Evolutionary conservation across 2,888 invertebrate species (phyloP).

Genomic region (Drosophila longiperda): DNA sequence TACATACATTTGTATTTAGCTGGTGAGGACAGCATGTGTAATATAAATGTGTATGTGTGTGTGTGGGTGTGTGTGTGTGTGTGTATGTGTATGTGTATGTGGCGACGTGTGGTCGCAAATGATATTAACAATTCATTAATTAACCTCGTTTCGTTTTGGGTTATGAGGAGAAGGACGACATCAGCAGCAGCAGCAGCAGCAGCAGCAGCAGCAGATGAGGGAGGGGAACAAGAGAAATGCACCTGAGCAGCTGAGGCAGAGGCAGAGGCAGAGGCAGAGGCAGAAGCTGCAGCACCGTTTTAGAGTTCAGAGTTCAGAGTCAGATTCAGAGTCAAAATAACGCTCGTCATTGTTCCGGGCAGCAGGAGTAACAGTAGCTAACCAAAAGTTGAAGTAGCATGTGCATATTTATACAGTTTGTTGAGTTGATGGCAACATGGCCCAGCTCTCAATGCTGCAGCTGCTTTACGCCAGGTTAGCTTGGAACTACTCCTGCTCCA

Average conservation of each 20-base stretch:
- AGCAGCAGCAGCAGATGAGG: background rate
- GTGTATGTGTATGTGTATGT: no score
- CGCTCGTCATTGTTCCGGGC: constrained; percentile 70
- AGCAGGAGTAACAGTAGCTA: constrained; percentile 32
- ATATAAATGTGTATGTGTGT: constrained; percentile 42
- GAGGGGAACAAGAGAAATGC: background rate
- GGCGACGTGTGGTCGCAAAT: constrained; percentile 80
- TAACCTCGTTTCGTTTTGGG: constrained; percentile 78
- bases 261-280: constrained; percentile 3
- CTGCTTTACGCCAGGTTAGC: constrained; percentile 69
- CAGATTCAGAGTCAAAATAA: constrained; percentile 20
- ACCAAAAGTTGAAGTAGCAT: constrained; percentile 59
- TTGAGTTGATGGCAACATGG: constrained; percentile 20
- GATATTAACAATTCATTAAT: constrained; percentile 82
- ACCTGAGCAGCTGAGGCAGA: constrained; percentile 38
- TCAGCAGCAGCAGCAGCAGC: constrained; percentile 22
- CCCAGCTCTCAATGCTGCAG: constrained; percentile 32
- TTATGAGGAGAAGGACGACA: constrained; percentile 56
- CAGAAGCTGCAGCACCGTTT: constrained; percentile 21
- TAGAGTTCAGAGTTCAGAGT: constrained; percentile 19
- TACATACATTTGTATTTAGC: constrained; percentile 5
- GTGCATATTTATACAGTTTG: constrained; percentile 74
- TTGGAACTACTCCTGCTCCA: constrained; percentile 59
- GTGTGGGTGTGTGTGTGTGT: background rate
- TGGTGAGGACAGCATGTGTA: constrained; percentile 36